Conservation (phyloP, 2,113 vertebrate genomes). For the Microcebus jonahi region DNA sequence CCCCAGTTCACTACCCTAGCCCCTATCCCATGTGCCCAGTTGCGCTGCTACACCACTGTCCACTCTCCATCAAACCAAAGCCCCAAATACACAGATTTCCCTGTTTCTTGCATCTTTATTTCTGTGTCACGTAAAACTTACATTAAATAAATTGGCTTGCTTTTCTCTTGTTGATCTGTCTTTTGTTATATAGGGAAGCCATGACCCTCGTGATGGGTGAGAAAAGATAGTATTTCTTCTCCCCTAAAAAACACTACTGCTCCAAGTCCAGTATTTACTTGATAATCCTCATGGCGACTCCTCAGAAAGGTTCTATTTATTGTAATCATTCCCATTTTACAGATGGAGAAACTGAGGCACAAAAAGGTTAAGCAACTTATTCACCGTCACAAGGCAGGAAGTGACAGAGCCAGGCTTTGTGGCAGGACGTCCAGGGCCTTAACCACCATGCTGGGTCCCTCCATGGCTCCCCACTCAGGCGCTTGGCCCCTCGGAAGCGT, state of each 20-base stretch:
- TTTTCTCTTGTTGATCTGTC: background rate
- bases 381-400: background rate
- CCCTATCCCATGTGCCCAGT: background rate
- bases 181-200: background rate
- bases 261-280: background rate
- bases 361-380: background rate
- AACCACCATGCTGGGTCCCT: too few relatives aligned
- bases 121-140: background rate
- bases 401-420: background rate
- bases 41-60: too few relatives aligned
- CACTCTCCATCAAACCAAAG: background rate
- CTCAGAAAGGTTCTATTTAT: background rate
- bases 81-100: background rate
- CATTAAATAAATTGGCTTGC: too few relatives aligned
- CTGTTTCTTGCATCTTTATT: background rate
- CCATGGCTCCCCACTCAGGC: background rate
- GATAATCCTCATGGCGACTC: background rate
- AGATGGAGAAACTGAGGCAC: background rate
- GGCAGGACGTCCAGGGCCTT: rapidly evolving
- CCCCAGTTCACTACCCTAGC: rapidly evolving
- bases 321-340: background rate
- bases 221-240: background rate
- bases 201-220: background rate
- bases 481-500: too few relatives aligned
- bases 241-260: background rate